These are phyloP conservation scores for Acrossocheilus wenchowensis DNA, from an alignment of 2,797 vertebrate genomes.

Conservation along the genomic window DNA sequence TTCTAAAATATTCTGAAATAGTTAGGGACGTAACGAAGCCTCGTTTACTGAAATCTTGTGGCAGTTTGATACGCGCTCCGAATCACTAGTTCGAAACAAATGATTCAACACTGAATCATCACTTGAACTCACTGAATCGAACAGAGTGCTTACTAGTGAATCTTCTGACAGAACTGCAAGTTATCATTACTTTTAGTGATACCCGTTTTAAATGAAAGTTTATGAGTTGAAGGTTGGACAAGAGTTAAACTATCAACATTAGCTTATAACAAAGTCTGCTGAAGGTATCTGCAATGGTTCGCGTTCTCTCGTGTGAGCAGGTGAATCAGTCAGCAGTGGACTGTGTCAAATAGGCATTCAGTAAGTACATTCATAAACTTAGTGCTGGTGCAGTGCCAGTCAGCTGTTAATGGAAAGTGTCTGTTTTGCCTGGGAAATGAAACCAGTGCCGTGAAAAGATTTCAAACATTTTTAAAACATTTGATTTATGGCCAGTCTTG, in stretches of 20 bases:
- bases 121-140: neutral
- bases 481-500: slow-evolving; percentile 62
- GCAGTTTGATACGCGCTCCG: neutral
- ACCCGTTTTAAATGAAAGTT: neutral
- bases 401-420: slow-evolving; percentile 40
- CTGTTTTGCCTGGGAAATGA: slow-evolving; percentile 45
- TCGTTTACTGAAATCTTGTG: neutral
- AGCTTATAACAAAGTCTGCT: neutral
- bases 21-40: neutral
- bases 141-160: neutral
- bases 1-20: neutral
- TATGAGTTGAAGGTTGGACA: neutral
- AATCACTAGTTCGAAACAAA: neutral
- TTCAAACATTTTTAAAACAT: slow-evolving; percentile 33
- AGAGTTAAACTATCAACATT: neutral
- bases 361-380: slow-evolving; percentile 28
- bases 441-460: slow-evolving; percentile 59
- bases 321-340: neutral
- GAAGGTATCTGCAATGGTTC: neutral
- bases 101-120: neutral
- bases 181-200: neutral
- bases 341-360: neutral
- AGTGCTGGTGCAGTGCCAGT: slow-evolving; percentile 13
- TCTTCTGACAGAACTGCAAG: neutral
- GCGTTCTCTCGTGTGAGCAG: neutral